Percentiles rank a stretch among this genome's conserved stretches.
Conservation (phyloP, 2,888 invertebrate genomes). For the Galeopsomyia nigrocyanea region DNA sequence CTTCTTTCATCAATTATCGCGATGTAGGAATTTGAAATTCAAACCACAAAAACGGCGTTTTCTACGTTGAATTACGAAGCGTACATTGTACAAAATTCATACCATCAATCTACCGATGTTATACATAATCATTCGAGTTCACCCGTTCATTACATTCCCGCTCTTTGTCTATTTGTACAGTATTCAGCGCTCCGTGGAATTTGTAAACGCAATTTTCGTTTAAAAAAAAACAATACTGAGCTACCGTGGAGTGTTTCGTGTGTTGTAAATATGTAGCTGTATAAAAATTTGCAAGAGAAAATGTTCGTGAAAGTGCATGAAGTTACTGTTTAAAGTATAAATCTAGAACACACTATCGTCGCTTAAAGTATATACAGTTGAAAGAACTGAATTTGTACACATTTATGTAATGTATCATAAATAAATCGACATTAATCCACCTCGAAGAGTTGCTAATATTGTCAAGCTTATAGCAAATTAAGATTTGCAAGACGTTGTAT, state of each 20-base stretch:
- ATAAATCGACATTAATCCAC: constrained; percentile 7
- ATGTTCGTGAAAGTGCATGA: background rate
- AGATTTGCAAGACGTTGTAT: background rate
- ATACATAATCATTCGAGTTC: background rate
- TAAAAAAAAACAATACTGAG: constrained; percentile 30
- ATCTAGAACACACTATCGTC: constrained; percentile 17
- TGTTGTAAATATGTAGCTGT: constrained; percentile 2
- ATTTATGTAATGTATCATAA: constrained; percentile 5
- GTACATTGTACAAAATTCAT: background rate
- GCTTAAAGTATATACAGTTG: constrained; percentile 30
- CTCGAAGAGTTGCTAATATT: background rate
- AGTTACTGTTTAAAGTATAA: constrained; percentile 22
- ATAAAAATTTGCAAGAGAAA: constrained; percentile 23
- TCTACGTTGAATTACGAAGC: constrained; percentile 15
- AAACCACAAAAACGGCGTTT: constrained; percentile 29
- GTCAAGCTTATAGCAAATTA: background rate
- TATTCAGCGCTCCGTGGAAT: constrained; percentile 5
- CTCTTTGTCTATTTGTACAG: background rate
- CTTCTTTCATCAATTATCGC: constrained; percentile 28
- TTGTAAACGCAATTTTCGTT: constrained; percentile 22
- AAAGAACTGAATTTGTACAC: constrained; percentile 32
- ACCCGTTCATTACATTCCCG: background rate
- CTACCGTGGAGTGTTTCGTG: constrained; percentile 1
- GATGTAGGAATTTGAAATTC: constrained; percentile 39
- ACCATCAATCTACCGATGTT: background rate